Conservation (phyloP, 2,797 vertebrate genomes). For the Cossypha dichroa region DNA sequence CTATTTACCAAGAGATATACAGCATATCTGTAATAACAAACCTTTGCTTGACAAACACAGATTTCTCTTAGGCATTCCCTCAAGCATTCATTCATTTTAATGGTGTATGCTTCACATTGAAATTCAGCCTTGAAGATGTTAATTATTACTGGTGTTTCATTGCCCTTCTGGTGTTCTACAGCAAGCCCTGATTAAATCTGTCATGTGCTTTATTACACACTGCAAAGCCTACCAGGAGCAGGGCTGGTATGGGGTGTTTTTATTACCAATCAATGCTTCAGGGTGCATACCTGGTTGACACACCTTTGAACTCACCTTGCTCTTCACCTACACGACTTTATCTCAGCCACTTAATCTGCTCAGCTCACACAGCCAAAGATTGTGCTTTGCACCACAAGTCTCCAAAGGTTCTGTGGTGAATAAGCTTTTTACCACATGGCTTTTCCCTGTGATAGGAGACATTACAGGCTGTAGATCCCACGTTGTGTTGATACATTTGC, state of each 20-base stretch:
- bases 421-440: background rate
- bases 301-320: background rate
- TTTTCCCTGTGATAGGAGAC: background rate
- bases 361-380: background rate
- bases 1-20: background rate
- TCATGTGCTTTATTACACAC: background rate
- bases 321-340: background rate
- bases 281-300: background rate
- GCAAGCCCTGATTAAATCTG: background rate
- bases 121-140: background rate
- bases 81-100: constrained; percentile 2
- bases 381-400: background rate
- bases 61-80: background rate
- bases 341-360: background rate
- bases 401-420: background rate
- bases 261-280: background rate
- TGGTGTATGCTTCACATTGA: background rate
- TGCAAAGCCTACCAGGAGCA: background rate
- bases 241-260: accelerated
- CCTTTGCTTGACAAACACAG: background rate
- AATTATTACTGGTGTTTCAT: background rate
- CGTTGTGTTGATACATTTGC: background rate
- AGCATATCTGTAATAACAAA: background rate
- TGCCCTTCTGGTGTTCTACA: background rate
- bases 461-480: background rate